Evolutionary conservation across 2,888 invertebrate species (phyloP).

Genomic region (Athetis lepigone): DNA sequence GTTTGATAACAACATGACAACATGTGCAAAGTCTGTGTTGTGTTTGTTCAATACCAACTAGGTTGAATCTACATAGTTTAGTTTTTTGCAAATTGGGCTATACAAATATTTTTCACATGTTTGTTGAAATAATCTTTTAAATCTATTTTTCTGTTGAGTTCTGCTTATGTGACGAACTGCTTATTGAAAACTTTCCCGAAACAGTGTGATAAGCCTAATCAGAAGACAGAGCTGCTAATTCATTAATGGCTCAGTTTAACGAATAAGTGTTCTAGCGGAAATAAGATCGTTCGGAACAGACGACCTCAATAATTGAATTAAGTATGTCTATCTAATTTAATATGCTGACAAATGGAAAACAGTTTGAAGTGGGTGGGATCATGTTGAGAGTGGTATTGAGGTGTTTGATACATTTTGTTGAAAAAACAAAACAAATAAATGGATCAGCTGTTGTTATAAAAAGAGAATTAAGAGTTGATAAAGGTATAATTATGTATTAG

Average conservation of each 20-base stretch:
- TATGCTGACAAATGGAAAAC: no score
- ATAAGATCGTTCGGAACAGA: conserved; percentile 51
- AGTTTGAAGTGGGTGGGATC: no score
- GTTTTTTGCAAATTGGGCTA: conserved; percentile 20
- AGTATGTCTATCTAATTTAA: no score
- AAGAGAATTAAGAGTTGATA: no score
- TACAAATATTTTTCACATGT: conserved; percentile 20
- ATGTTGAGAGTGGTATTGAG: no score
- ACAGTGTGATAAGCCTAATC: conserved; percentile 54
- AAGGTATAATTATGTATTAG: no score
- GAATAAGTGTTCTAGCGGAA: conserved; percentile 62
- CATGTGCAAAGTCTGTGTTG: conserved; percentile 18
- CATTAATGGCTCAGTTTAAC: conserved; percentile 59
- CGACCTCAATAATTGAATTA: no score
- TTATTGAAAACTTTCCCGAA: conserved; percentile 47
- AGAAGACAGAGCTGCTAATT: conserved; percentile 55
- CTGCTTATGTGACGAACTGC: neutral
- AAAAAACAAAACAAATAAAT: no score
- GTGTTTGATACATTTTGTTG: no score
- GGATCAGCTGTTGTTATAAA: no score
- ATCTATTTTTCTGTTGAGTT: neutral
- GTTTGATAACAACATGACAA: conserved; percentile 23
- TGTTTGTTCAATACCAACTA: conserved; percentile 27
- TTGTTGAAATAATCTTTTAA: conserved; percentile 4
- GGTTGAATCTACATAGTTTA: conserved; percentile 32